Evolutionary conservation across 2,113 vertebrate genomes (phyloP), one percentile per base, ranked within the genome.

Genomic region (Saccopteryx leptura): DNA sequence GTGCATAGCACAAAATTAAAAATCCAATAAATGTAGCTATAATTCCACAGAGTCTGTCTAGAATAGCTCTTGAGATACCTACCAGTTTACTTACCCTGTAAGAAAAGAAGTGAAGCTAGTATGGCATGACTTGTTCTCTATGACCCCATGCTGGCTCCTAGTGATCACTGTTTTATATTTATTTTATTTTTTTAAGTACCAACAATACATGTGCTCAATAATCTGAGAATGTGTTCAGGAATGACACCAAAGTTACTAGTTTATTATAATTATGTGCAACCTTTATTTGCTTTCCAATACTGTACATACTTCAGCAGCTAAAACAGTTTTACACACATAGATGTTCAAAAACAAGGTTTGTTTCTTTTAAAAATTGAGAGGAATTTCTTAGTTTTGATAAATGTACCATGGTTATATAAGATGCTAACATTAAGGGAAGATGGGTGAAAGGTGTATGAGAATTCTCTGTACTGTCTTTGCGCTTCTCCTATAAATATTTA

Each of bases 1-100:
- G 61, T 54, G 28, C 39, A 52, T 24, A 96, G 71, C 13, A 95
- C 71, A 91, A 84, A 88, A 88, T 86, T 76, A 93, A 97, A 91
- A 88, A 74, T 76, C 66, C 31, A 95, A 48, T 82, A 93, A 86
- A 28, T n/a, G 1, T 24, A 58, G 52, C n/a, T 66, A 24, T 78
- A 89, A 88, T 81, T 92, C 56, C 78, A 76, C 17, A 58, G 68
- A 56, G 12, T 60, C 21, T 61, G 56, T 54, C 65, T 26, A 92
- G 66, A 87, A 7, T 33, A 72, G 46, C 48, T 80, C 52, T 78
- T 88, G 18, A 48, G 56, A 9, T 63, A 68, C 24, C 66, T 19
- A 82, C 56, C 15, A 28, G 80, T 86, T 82, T 33, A 92, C 48
- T 17, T 39, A 46, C 11, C 48, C 72, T 76, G 0, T 46, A 71